Conservation (phyloP, 2,888 invertebrate species). For the Choreutis nemorana region DNA sequence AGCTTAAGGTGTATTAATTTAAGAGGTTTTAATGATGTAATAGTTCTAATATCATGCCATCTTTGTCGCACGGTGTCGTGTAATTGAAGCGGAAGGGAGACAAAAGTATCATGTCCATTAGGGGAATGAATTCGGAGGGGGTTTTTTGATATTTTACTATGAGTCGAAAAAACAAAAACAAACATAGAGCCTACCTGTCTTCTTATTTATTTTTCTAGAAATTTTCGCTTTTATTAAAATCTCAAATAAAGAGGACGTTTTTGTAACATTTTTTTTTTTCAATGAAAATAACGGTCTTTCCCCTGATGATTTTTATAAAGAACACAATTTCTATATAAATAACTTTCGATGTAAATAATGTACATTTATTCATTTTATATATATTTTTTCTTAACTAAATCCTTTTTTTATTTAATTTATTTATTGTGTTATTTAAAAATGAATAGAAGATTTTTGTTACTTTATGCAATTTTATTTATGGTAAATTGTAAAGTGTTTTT, state of each 20-base stretch:
- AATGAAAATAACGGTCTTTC: conserved; percentile 22
- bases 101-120: conserved; percentile 48
- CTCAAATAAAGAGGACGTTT: conserved; percentile 19
- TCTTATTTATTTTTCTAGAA: conserved; percentile 40
- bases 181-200: conserved; percentile 50
- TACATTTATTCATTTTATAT: conserved; percentile 44
- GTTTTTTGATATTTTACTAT: conserved; percentile 64
- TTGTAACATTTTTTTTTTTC: conserved; percentile 17
- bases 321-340: conserved; percentile 48
- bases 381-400: conserved; percentile 47
- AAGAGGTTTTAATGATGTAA: conserved; percentile 60
- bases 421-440: conserved; percentile 52
- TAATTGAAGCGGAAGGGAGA: conserved; percentile 24
- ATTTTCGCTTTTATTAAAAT: conserved; percentile 42
- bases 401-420: conserved; percentile 58
- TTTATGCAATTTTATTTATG: conserved; percentile 26
- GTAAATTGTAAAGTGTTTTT: conserved; percentile 20
- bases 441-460: conserved; percentile 49
- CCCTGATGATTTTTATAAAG: conserved; percentile 30
- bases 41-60: conserved; percentile 41
- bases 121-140: conserved; percentile 55
- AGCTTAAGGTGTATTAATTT: conserved; percentile 40
- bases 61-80: conserved; percentile 22
- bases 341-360: conserved; percentile 64
- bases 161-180: conserved; percentile 60